Percentiles rank a stretch among this genome's conserved stretches.
Conservation (phyloP, 1,140 invertebrate genomes). For the Ridgeia piscesae region DNA sequence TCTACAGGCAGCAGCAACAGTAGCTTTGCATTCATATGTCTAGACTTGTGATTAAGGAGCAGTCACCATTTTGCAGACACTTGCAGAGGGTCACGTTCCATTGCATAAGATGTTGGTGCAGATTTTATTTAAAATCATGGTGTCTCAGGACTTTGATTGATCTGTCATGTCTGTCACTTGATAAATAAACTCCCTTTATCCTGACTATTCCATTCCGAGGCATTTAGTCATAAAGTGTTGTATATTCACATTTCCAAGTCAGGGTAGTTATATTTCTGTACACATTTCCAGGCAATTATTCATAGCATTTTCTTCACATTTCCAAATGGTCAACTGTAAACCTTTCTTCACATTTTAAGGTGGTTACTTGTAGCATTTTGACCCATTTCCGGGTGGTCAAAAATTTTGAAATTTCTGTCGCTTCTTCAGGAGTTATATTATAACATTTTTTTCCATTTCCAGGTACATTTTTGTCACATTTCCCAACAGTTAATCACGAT, state of each 20-base stretch:
- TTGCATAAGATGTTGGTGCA: too few relatives aligned
- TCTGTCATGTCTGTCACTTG: too few relatives aligned
- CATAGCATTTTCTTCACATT: background rate
- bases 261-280: too few relatives aligned
- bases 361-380: background rate
- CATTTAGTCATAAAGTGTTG: background rate
- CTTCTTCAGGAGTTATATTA: background rate
- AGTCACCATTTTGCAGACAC: too few relatives aligned
- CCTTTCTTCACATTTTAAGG: background rate
- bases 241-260: background rate
- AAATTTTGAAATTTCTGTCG: background rate
- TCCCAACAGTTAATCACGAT: background rate
- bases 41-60: too few relatives aligned
- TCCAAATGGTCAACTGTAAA: background rate
- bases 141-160: too few relatives aligned
- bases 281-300: background rate
- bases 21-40: too few relatives aligned
- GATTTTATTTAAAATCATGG: too few relatives aligned
- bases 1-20: too few relatives aligned
- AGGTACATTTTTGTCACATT: background rate
- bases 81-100: too few relatives aligned
- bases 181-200: too few relatives aligned
- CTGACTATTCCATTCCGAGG: background rate
- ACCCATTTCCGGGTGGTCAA: background rate
- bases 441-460: background rate